Evolutionary conservation across 2,888 invertebrate species (phyloP), one percentile per base, ranked within the genome.

Genomic region (Drosophila histrio): DNA sequence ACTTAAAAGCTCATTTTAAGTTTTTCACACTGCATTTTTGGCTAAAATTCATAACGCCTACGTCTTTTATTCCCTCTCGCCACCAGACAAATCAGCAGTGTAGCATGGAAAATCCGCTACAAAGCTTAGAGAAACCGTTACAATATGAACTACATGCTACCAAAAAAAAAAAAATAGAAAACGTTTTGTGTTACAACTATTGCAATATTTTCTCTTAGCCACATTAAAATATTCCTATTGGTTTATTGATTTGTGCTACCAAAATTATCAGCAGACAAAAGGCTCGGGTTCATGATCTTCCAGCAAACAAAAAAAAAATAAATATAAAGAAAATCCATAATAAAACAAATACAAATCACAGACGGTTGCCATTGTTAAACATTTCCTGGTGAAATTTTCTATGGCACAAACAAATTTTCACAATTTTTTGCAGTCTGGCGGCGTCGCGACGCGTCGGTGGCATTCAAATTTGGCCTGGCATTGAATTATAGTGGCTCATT

Each of bases 181-280:
- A 72, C 54, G 53, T 59, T 72, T 75, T 72, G 70, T 74, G 77
- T 56, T 75, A 75, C 80, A 79, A 60, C 26, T 53, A 77, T 64
- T 79, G 70, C 63, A 58, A 64, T 72, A 72, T 57, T 77, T 77
- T 73, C 64, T 69, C 57, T 68, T 65, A 22, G 54, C 65, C 67
- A 71, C 75, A 80, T 78, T 75, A 58, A 72, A 83, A 77, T 72
- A 76, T 76, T 60, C 63, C 65, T 63, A 70, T 69, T 82, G 70
- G 63, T 68, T 79, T 81, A 87, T 87, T 86, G 87, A 87, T 86
- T 87, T 84, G 74, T 65, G 87, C 87, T 87, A 86, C 86, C 86
- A 82, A 78, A 84, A 77, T 77, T 75, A 77, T 84, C 78, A 62
- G 57, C 36, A 64, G 73, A 52, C 72, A 83, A 66, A 77, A 62